These are phyloP conservation scores for Hypomecis punctinalis DNA, from an alignment of 2,888 invertebrate genomes.

Conservation along the genomic window DNA sequence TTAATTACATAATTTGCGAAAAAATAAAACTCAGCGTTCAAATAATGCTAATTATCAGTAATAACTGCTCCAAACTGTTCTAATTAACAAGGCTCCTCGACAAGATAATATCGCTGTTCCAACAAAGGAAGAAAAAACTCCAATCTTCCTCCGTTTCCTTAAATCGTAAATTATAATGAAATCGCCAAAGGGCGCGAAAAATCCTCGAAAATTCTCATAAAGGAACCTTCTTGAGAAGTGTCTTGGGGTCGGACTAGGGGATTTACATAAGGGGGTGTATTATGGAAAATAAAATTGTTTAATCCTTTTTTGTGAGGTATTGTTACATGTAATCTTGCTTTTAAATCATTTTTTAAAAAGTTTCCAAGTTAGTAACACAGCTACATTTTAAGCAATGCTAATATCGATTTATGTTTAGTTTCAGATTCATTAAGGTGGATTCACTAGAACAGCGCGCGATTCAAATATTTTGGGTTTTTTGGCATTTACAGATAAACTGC, in stretches of 20 bases:
- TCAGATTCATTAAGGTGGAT: too few species aligned
- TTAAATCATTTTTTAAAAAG: too few species aligned
- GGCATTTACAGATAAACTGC: too few species aligned
- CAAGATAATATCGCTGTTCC: conserved; percentile 21
- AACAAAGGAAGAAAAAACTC: conserved; percentile 24
- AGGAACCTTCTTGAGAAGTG: conserved; percentile 28
- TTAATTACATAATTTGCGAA: background rate
- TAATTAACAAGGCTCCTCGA: conserved; percentile 29
- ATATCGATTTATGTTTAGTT: too few species aligned
- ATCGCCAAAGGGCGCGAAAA: conserved; percentile 34
- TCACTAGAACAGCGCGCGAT: too few species aligned
- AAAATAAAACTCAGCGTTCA: conserved; percentile 4
- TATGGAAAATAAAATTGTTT: background rate
- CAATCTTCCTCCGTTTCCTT: conserved; percentile 27
- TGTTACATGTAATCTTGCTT: too few species aligned
- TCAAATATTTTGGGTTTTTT: too few species aligned
- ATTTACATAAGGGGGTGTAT: background rate
- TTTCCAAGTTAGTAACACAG: too few species aligned
- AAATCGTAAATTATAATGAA: conserved; percentile 37
- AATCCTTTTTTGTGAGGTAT: too few species aligned
- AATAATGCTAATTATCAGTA: conserved; percentile 18
- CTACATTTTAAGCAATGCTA: too few species aligned
- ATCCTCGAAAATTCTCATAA: conserved; percentile 31
- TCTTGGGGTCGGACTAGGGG: conserved; percentile 11
- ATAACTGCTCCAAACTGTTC: conserved; percentile 17